Percentiles rank a stretch among this genome's conserved stretches.
These are phyloP conservation scores for Campoletis raptor DNA, from an alignment of 2,888 invertebrate genomes.

Conservation along the genomic window DNA sequence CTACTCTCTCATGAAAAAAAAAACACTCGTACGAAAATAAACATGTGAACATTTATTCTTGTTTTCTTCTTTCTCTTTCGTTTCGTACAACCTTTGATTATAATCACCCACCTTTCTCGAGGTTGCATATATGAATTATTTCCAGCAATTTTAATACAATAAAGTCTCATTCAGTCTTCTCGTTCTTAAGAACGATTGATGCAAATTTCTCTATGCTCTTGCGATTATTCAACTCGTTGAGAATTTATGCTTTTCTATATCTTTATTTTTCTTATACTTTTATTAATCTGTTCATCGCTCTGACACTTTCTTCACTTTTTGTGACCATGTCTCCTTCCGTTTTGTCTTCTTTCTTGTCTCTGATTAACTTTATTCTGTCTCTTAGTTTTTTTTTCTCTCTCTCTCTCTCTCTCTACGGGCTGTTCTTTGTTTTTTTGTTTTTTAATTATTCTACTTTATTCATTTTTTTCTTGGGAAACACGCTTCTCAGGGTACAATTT, in stretches of 20 bases:
- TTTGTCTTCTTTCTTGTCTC: neutral
- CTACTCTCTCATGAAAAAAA: neutral
- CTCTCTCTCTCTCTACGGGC: neutral
- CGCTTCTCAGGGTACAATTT: too few species aligned
- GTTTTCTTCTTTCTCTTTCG: conserved; percentile 16
- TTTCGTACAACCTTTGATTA: conserved; percentile 19
- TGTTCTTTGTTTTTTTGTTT: too few species aligned
- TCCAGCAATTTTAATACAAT: conserved; percentile 41
- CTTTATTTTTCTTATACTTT: neutral
- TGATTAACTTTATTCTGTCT: neutral
- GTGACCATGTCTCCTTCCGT: neutral
- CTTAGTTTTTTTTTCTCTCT: neutral
- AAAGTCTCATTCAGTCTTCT: conserved; percentile 26
- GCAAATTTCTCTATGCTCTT: conserved; percentile 23
- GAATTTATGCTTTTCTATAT: neutral
- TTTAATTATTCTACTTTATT: too few species aligned
- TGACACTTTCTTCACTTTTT: neutral
- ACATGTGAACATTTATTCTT: neutral
- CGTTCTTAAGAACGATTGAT: too few species aligned
- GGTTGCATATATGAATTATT: conserved; percentile 28
- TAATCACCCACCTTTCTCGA: conserved; percentile 38
- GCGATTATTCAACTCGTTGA: conserved; percentile 25
- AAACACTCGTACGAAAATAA: neutral
- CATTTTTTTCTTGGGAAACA: too few species aligned
- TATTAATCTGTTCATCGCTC: neutral